A percentile compares a stretch with the other conserved stretches of the same genome.
These are phyloP conservation scores for Bubo bubo DNA, from an alignment of 2,113 vertebrate species.

Conservation along the genomic window DNA sequence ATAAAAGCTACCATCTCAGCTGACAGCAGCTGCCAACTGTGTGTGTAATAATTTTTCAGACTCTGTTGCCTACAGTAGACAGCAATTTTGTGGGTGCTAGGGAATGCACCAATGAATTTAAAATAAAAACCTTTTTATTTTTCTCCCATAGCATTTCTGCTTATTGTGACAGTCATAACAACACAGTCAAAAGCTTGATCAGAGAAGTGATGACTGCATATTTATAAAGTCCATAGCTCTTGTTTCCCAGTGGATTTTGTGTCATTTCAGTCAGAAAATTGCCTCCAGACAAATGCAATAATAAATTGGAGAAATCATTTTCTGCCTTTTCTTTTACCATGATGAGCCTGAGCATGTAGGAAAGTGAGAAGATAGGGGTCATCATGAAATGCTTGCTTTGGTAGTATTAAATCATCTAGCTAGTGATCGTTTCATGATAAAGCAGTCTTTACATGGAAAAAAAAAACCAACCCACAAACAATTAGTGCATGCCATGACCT, in stretches of 20 bases:
- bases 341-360: slow-evolving; percentile 17
- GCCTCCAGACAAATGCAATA: slow-evolving; percentile 70
- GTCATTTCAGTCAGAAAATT: slow-evolving; percentile 75
- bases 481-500: background rate
- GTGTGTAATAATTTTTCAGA: slow-evolving; percentile 24
- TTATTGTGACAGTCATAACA: slow-evolving; percentile 70
- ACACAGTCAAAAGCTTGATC: slow-evolving; percentile 69
- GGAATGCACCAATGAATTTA: slow-evolving; percentile 26
- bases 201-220: slow-evolving; percentile 52
- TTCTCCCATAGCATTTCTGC: slow-evolving; percentile 26
- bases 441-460: background rate
- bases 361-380: slow-evolving; percentile 40
- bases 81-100: slow-evolving; percentile 40
- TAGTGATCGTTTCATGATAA: background rate
- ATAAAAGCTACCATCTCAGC: background rate
- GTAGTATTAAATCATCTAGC: background rate
- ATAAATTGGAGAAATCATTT: slow-evolving; percentile 65
- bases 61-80: background rate
- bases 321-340: slow-evolving; percentile 25
- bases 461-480: rapidly evolving
- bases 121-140: slow-evolving; percentile 38
- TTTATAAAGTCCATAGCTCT: slow-evolving; percentile 59
- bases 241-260: slow-evolving; percentile 68
- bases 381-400: slow-evolving; percentile 15
- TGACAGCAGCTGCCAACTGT: background rate